These are phyloP conservation scores for Teinopalpus imperialis DNA, from an alignment of 2,888 invertebrate species.

Conservation along the genomic window DNA sequence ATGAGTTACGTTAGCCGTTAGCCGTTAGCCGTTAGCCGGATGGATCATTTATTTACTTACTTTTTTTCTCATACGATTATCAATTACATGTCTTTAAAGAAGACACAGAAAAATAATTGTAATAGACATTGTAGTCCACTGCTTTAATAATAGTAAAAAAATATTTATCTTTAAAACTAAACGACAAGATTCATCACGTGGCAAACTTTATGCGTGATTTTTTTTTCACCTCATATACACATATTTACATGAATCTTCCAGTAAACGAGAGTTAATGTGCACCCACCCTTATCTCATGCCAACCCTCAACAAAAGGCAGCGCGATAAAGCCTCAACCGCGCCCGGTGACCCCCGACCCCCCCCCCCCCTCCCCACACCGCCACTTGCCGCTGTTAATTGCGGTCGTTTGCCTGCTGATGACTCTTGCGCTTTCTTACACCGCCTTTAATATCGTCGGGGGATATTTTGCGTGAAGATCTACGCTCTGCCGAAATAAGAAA, in stretches of 20 bases:
- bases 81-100: too few relatives aligned
- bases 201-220: too few relatives aligned
- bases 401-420: constrained; percentile 42
- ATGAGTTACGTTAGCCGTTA: too few relatives aligned
- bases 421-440: constrained; percentile 33
- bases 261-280: constrained; percentile 39
- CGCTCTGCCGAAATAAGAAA: constrained; percentile 7
- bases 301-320: constrained; percentile 20
- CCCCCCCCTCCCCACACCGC: background rate
- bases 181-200: too few relatives aligned
- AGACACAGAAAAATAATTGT: too few relatives aligned
- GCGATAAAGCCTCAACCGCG: constrained; percentile 34
- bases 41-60: too few relatives aligned
- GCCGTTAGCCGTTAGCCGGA: too few relatives aligned
- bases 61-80: too few relatives aligned
- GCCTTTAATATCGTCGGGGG: constrained; percentile 20
- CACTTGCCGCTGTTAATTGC: constrained; percentile 44
- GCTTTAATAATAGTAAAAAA: too few relatives aligned
- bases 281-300: constrained; percentile 27
- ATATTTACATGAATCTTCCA: constrained; percentile 34
- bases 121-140: too few relatives aligned
- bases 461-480: constrained; percentile 24
- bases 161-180: too few relatives aligned
- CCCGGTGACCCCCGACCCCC: constrained; percentile 35
- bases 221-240: constrained; percentile 1